These are phyloP conservation scores for Deilephila porcellus DNA, from an alignment of 2,888 invertebrate species.

Conservation along the genomic window DNA sequence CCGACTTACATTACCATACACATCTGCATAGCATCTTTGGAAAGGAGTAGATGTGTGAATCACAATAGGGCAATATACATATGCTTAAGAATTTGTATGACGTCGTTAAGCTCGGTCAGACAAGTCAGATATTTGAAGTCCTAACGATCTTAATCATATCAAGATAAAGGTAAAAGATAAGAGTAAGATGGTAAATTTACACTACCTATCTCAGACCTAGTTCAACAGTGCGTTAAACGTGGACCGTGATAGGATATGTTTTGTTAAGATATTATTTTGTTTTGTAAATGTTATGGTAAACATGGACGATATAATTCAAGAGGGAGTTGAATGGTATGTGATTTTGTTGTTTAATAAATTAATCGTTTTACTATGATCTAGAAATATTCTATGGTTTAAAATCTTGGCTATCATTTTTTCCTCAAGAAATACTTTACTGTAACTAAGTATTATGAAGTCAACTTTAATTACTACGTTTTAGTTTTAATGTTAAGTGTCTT, in stretches of 20 bases:
- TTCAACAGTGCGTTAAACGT: constrained; percentile 42
- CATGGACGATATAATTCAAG: constrained; percentile 65
- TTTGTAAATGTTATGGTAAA: constrained; percentile 38
- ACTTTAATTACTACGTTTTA: too few species aligned
- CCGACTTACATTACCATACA: not conserved
- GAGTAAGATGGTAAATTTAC: constrained; percentile 34
- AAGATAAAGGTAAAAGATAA: constrained; percentile 43
- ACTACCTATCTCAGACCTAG: constrained; percentile 38
- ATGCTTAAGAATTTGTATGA: constrained; percentile 14
- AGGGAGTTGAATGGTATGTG: constrained; percentile 61
- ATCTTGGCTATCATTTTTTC: too few species aligned
- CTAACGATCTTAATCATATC: constrained; percentile 29
- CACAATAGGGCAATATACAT: not conserved
- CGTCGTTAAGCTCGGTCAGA: not conserved
- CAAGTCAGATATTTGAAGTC: constrained; percentile 1
- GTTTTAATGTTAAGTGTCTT: too few species aligned
- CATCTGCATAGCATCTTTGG: too few species aligned
- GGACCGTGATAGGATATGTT: constrained; percentile 32
- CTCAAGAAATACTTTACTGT: too few species aligned
- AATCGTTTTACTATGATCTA: too few species aligned
- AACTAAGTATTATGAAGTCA: too few species aligned
- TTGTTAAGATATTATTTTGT: constrained; percentile 36
- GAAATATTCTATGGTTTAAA: too few species aligned
- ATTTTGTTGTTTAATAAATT: not conserved
- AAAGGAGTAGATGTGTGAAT: not conserved